phyloP scores from a whole-genome alignment of 2,888 invertebrate species.

The Hydrotaea diabolus region DNA sequence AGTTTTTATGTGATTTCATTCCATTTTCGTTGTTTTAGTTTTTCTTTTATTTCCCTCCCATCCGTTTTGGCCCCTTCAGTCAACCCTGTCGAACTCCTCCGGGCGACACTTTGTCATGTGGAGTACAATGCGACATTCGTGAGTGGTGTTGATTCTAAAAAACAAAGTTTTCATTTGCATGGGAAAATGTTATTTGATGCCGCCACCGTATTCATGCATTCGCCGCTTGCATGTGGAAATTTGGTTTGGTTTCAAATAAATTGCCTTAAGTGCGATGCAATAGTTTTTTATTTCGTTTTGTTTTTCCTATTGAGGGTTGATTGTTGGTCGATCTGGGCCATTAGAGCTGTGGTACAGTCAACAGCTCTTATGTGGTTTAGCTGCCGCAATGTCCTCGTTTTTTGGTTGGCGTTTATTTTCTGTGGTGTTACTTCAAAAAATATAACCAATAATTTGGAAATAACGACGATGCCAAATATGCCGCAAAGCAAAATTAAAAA shows the following conservation, averaged over 20 bases:
- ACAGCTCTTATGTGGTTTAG: not conserved
- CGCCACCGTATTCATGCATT: not conserved
- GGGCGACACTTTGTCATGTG: slow-evolving; percentile 2
- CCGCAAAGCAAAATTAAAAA: not conserved
- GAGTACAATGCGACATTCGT: not conserved
- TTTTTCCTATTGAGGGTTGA: not conserved
- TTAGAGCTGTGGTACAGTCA: not conserved
- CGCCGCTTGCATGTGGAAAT: not conserved
- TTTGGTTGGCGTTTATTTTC: not conserved
- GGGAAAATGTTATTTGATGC: slow-evolving; percentile 4
- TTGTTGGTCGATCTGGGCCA: not conserved
- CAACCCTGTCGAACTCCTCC: not conserved
- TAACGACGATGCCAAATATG: not conserved
- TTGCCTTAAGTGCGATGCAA: not conserved
- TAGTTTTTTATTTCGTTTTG: not conserved
- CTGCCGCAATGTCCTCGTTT: not conserved
- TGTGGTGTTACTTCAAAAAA: no score
- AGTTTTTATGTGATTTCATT: not conserved
- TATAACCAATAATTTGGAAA: not conserved
- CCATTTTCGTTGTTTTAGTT: not conserved
- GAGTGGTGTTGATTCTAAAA: not conserved
- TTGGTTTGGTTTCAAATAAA: not conserved
- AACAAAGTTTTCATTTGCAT: slow-evolving; percentile 2
- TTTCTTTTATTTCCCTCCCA: not conserved
- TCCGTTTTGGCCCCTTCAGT: not conserved